Conservation (phyloP, 2,888 invertebrate genomes). For the Sarcophaga carnaria region DNA sequence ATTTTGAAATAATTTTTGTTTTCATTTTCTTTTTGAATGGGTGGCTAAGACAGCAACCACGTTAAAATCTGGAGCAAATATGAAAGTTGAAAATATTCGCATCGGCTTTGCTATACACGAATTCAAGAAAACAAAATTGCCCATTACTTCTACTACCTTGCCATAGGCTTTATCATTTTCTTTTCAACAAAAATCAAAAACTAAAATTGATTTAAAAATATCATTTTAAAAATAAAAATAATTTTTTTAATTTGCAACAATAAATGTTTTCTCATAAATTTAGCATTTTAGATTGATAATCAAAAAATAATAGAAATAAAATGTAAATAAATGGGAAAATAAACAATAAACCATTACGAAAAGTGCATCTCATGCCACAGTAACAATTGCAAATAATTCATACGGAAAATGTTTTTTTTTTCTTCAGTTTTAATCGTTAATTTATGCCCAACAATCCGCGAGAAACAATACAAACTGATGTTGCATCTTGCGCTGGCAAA, state of each 20-base stretch:
- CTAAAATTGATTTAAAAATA: neutral
- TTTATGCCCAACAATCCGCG: constrained; percentile 19
- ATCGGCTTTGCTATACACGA: constrained; percentile 27
- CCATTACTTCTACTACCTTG: too few relatives aligned
- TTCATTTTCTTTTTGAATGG: neutral
- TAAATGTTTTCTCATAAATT: constrained; percentile 34
- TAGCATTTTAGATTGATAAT: neutral
- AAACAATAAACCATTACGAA: neutral
- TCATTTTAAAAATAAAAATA: neutral
- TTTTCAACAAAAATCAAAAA: neutral
- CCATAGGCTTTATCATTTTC: neutral
- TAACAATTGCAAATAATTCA: constrained; percentile 49
- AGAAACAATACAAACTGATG: constrained; percentile 32
- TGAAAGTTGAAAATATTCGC: constrained; percentile 57
- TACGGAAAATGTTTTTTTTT: neutral
- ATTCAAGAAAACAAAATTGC: neutral
- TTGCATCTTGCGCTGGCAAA: constrained; percentile 10
- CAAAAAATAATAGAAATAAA: neutral
- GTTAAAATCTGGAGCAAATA: constrained; percentile 64
- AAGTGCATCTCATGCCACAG: constrained; percentile 10
- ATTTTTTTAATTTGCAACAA: too few relatives aligned
- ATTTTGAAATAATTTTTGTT: constrained; percentile 15
- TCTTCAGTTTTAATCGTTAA: constrained; percentile 14
- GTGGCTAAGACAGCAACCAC: constrained; percentile 2
- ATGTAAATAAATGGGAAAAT: neutral